Conservation (phyloP, 2,888 invertebrate species). For the Disparrhopalites patrizii region DNA sequence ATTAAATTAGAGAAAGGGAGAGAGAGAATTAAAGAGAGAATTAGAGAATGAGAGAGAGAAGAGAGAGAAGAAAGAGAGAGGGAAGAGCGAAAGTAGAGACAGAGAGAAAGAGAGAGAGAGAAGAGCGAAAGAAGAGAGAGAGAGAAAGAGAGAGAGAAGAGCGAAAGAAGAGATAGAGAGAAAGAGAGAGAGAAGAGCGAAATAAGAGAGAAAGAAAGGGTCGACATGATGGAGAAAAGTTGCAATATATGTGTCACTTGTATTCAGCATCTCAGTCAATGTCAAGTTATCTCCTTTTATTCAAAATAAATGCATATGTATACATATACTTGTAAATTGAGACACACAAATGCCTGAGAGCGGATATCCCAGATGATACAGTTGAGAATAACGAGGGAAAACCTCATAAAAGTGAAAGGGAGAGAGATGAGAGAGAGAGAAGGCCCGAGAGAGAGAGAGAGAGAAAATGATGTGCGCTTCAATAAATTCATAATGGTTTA, state of each 20-base stretch:
- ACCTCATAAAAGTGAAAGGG: conserved; percentile 6
- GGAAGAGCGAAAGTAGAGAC: no score
- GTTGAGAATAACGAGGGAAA: conserved; percentile 3
- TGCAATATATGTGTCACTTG: conserved; percentile 11
- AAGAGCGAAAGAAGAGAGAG: neutral
- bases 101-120: no score
- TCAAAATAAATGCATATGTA: conserved; percentile 3
- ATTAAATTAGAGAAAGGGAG: no score
- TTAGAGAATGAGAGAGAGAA: no score
- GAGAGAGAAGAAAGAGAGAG: no score
- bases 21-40: no score
- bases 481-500: conserved; percentile 4
- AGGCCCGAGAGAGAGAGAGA: no score
- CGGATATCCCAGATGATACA: conserved; percentile 1
- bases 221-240: conserved; percentile 9
- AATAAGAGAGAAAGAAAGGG: neutral
- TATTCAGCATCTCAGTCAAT: conserved; percentile 10
- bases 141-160: neutral
- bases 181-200: neutral
- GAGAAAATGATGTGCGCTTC: conserved; percentile 5
- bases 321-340: conserved; percentile 5
- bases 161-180: neutral
- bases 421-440: no score
- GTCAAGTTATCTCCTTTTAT: conserved; percentile 10
- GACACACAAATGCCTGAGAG: neutral